A percentile compares a stretch with the other conserved stretches of the same genome.
These are phyloP conservation scores for Montipora capitata DNA, from an alignment of 92 coral and sea anemone species.

Conservation along the genomic window DNA sequence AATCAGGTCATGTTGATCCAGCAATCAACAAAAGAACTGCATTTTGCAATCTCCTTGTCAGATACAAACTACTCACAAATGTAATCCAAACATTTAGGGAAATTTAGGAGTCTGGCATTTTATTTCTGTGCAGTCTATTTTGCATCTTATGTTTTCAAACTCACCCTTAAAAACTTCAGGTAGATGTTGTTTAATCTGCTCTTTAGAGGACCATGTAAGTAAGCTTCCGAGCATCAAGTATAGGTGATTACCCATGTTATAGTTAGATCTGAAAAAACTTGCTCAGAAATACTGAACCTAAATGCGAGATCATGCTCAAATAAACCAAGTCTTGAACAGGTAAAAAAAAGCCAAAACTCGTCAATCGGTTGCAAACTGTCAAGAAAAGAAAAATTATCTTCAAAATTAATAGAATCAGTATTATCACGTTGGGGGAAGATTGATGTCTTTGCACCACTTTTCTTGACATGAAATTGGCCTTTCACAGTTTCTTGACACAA, in stretches of 20 bases:
- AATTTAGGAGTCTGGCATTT: conserved; percentile 41
- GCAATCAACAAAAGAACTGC: conserved; percentile 40
- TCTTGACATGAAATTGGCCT: no score
- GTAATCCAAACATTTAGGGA: conserved; percentile 78
- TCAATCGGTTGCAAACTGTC: conserved; percentile 63
- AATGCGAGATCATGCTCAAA: conserved; percentile 81
- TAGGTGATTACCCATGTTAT: conserved; percentile 1
- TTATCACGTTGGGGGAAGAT: no score
- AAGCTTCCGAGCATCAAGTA: conserved; percentile 1
- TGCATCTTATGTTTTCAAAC: conserved; percentile 43
- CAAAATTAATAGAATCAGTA: no score
- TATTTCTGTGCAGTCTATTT: no score
- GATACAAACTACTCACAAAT: conserved; percentile 76
- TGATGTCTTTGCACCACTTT: no score
- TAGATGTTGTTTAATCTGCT: conserved; percentile 13
- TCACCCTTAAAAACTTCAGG: conserved; percentile 28
- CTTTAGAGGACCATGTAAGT: conserved; percentile 20
- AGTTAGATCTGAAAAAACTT: background rate
- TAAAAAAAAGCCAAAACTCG: conserved; percentile 73
- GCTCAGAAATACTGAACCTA: conserved; percentile 61
- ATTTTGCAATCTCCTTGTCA: conserved; percentile 19
- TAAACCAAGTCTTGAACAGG: conserved; percentile 73
- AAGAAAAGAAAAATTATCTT: background rate
- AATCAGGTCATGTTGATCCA: conserved; percentile 30
- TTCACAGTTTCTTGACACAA: no score